Evolutionary conservation across 2,888 invertebrate species (phyloP).

Genomic region (Trissoscelio sp.): DNA sequence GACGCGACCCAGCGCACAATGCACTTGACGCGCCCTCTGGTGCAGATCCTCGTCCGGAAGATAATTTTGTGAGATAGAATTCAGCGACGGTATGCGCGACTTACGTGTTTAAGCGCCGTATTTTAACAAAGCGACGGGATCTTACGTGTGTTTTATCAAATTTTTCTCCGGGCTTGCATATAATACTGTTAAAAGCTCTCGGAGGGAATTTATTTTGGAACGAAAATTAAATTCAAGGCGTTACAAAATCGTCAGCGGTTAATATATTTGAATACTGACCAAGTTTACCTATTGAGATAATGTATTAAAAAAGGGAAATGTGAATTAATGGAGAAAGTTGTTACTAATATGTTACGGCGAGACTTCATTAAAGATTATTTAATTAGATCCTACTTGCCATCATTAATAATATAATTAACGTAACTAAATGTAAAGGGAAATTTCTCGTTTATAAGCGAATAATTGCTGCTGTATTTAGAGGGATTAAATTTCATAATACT

Average conservation of each 20-base stretch:
- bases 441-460: too few species aligned
- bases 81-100: conserved; percentile 29
- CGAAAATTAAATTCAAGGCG: neutral
- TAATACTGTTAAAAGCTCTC: conserved; percentile 20
- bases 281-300: too few species aligned
- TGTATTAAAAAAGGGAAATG: too few species aligned
- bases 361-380: too few species aligned
- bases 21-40: conserved; percentile 46
- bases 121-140: conserved; percentile 47
- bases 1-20: conserved; percentile 34
- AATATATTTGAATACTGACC: neutral
- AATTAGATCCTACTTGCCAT: too few species aligned
- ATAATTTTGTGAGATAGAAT: conserved; percentile 65
- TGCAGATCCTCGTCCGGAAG: conserved; percentile 43
- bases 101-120: conserved; percentile 62
- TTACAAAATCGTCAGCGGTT: too few species aligned
- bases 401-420: too few species aligned
- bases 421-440: too few species aligned
- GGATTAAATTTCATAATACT: neutral
- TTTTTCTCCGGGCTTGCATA: conserved; percentile 22
- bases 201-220: neutral
- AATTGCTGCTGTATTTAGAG: too few species aligned
- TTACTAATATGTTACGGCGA: too few species aligned
- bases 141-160: conserved; percentile 52
- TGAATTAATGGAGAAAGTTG: too few species aligned